These are phyloP conservation scores for Herpailurus yagouaroundi DNA, from an alignment of 2,113 vertebrate genomes.

Conservation along the genomic window DNA sequence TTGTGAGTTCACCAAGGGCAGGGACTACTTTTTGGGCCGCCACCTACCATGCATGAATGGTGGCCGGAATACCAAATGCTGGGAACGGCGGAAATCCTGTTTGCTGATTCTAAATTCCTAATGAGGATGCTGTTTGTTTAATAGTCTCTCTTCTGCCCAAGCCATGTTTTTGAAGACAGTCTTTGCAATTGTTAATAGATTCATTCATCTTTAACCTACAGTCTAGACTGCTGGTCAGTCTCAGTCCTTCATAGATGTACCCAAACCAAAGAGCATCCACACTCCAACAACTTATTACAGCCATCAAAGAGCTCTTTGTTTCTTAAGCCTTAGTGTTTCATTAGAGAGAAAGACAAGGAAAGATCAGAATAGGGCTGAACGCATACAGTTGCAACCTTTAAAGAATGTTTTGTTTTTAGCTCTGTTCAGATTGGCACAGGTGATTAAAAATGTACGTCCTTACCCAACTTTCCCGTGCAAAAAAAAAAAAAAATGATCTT, in stretches of 20 bases:
- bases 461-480: neutral
- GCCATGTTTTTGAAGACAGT: neutral
- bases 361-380: neutral
- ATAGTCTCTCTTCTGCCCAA: neutral
- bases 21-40: neutral
- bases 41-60: neutral
- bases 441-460: neutral
- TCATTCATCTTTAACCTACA: slow-evolving; percentile 49
- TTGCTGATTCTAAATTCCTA: slow-evolving; percentile 21
- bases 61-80: neutral
- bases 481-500: neutral
- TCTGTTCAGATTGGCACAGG: neutral
- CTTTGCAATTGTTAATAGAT: neutral
- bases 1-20: neutral
- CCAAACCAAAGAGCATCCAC: neutral
- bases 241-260: neutral
- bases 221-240: neutral
- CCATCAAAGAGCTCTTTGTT: neutral
- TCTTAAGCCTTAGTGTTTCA: slow-evolving; percentile 14
- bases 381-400: neutral
- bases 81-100: neutral
- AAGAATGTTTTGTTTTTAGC: neutral
- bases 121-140: slow-evolving; percentile 22
- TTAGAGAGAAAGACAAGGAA: neutral
- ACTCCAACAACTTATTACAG: neutral